phyloP scores from a whole-genome alignment of 2,888 invertebrate species.

The Aproaerema taeniolella region DNA sequence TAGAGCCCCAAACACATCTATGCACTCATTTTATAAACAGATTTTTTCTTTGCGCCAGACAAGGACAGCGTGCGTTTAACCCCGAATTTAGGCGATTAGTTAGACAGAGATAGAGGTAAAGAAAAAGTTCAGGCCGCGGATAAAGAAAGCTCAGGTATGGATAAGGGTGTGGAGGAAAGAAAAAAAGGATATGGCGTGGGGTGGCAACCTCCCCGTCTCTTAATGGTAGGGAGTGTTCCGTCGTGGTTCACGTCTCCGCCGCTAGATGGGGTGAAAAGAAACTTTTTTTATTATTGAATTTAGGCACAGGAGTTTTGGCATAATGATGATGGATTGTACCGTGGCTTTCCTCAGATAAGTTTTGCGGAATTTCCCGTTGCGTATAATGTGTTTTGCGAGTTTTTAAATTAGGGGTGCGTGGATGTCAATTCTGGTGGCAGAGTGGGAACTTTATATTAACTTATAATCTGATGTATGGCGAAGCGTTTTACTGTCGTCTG shows the following conservation, averaged over 20 bases:
- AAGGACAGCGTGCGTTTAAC: constrained; percentile 36
- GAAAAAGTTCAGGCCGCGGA: constrained; percentile 69
- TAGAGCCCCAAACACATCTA: constrained; percentile 58
- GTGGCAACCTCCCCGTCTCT: constrained; percentile 51
- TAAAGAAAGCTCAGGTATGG: constrained; percentile 77
- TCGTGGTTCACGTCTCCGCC: constrained; percentile 52
- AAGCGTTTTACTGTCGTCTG: background rate
- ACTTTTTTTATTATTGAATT: constrained; percentile 74
- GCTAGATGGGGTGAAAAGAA: constrained; percentile 66
- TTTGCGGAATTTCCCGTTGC: constrained; percentile 54
- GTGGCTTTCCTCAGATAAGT: constrained; percentile 69
- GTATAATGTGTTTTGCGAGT: constrained; percentile 64
- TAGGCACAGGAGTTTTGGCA: constrained; percentile 63
- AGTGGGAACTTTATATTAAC: constrained; percentile 22
- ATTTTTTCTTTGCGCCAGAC: constrained; percentile 65
- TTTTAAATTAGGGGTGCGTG: constrained; percentile 51
- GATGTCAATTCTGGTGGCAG: constrained; percentile 36
- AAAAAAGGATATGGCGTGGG: constrained; percentile 72
- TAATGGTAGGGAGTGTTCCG: constrained; percentile 35
- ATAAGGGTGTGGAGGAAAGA: constrained; percentile 74
- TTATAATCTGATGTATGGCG: background rate
- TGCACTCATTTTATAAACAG: constrained; percentile 69
- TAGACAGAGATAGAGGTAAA: constrained; percentile 53
- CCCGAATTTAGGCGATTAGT: constrained; percentile 18
- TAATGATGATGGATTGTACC: constrained; percentile 75